A percentile compares a stretch with the other conserved stretches of the same genome.
These are phyloP conservation scores for Formica selysi DNA, from an alignment of 1,140 invertebrate genomes.

Conservation along the genomic window DNA sequence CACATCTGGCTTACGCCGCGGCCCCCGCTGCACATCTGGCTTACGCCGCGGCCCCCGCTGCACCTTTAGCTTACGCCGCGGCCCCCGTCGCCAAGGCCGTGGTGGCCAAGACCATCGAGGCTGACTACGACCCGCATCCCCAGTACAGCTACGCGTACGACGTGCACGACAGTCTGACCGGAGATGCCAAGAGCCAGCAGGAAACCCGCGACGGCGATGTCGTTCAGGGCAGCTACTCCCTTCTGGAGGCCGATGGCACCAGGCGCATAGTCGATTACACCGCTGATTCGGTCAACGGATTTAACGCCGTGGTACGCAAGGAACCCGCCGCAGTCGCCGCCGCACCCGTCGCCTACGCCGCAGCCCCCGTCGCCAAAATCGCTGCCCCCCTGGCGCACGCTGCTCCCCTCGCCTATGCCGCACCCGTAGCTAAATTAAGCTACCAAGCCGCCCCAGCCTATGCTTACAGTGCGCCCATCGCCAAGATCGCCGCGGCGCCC, in stretches of 20 bases:
- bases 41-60: constrained; percentile 72
- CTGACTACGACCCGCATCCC: constrained; percentile 86
- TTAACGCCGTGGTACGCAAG: constrained; percentile 88
- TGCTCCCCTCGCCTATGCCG: constrained; percentile 72
- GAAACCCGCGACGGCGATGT: constrained; percentile 87
- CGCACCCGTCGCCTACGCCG: constrained; percentile 74
- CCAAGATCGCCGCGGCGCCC: constrained; percentile 56
- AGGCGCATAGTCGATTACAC: constrained; percentile 87
- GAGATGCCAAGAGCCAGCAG: constrained; percentile 87
- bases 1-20: constrained; percentile 41
- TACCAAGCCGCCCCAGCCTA: constrained; percentile 36
- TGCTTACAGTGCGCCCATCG: constrained; percentile 44
- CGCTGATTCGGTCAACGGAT: constrained; percentile 87
- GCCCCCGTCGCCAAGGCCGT: constrained; percentile 72
- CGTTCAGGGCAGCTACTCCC: constrained; percentile 87
- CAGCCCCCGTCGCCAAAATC: constrained; percentile 65
- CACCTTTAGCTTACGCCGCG: constrained; percentile 74
- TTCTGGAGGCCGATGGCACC: constrained; percentile 88
- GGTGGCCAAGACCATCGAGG: constrained; percentile 79
- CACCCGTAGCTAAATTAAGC: constrained; percentile 62
- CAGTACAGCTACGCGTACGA: constrained; percentile 88
- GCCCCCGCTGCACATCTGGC: constrained; percentile 56
- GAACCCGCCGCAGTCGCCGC: constrained; percentile 82
- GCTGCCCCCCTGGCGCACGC: constrained; percentile 63
- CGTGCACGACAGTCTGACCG: constrained; percentile 86